Percentiles rank a stretch among this genome's conserved stretches.
Evolutionary conservation across 2,113 vertebrate genomes (phyloP).

Genomic region (Polypterus senegalus): DNA sequence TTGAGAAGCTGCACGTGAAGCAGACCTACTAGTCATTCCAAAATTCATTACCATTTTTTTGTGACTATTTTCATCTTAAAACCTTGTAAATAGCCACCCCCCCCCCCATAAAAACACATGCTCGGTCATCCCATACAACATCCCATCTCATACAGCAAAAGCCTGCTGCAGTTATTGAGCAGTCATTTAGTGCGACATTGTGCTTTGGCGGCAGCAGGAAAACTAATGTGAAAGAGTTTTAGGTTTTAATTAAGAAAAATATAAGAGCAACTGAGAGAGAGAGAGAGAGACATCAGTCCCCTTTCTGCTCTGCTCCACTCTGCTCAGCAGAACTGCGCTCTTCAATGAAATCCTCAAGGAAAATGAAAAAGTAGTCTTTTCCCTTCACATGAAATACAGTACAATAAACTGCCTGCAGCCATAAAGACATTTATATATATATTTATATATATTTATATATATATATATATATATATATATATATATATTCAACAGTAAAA

Average conservation of each 20-base stretch:
- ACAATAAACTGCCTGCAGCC: constrained; percentile 9
- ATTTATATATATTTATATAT: constrained; percentile 1
- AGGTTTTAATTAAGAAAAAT: constrained; percentile 60
- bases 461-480: no score
- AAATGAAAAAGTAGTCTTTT: constrained; percentile 3
- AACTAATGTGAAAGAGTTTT: constrained; percentile 39
- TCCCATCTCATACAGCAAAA: constrained; percentile 7
- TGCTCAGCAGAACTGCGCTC: constrained; percentile 37
- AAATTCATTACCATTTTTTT: no score
- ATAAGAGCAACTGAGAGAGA: constrained; percentile 31
- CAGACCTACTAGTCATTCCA: no score
- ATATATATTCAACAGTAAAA: constrained; percentile 12
- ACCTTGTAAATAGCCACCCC: no score
- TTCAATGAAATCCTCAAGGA: constrained; percentile 9
- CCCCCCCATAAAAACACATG: no score
- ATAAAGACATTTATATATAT: constrained; percentile 10
- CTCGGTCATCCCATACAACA: no score
- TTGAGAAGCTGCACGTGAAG: no score
- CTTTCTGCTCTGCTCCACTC: constrained; percentile 31
- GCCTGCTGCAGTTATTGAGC: constrained; percentile 28
- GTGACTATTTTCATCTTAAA: no score
- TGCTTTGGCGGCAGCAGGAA: constrained; percentile 11
- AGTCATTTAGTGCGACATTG: constrained; percentile 15
- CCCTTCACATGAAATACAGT: constrained; percentile 10
- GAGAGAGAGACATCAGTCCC: constrained; percentile 63